These are phyloP conservation scores for Dendronephthya gigantea DNA, from an alignment of 64 coral and sea anemone genomes.

Conservation along the genomic window DNA sequence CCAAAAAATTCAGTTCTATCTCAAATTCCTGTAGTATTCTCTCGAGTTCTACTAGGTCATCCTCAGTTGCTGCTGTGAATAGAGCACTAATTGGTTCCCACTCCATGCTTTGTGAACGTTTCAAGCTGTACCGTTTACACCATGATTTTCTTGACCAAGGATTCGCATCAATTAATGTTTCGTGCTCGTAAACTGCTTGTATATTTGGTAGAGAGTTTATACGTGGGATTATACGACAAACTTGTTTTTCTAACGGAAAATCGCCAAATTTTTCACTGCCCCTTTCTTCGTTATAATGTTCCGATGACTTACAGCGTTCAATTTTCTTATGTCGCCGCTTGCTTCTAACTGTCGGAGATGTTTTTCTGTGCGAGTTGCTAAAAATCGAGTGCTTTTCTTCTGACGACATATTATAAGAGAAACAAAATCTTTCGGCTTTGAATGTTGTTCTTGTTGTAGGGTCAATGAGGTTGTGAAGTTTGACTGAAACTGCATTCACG, in stretches of 20 bases:
- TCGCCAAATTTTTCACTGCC: background rate
- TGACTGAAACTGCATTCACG: background rate
- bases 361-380: background rate
- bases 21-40: background rate
- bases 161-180: background rate
- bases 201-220: background rate
- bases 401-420: background rate
- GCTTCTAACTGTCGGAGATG: background rate
- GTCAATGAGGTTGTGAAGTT: background rate
- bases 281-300: background rate
- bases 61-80: background rate
- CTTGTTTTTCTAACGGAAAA: background rate
- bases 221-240: background rate
- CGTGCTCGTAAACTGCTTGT: background rate
- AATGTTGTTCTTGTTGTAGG: background rate
- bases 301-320: background rate
- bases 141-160: background rate
- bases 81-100: slow-evolving; percentile 6
- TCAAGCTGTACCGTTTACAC: background rate
- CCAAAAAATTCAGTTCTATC: background rate
- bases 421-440: too few species aligned
- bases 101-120: background rate
- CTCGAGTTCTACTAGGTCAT: background rate
- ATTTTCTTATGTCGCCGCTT: background rate
- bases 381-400: background rate